Base-by-base conservation (phyloP, 2,797 vertebrate genomes). In the Euthynnus affinis region DNA sequence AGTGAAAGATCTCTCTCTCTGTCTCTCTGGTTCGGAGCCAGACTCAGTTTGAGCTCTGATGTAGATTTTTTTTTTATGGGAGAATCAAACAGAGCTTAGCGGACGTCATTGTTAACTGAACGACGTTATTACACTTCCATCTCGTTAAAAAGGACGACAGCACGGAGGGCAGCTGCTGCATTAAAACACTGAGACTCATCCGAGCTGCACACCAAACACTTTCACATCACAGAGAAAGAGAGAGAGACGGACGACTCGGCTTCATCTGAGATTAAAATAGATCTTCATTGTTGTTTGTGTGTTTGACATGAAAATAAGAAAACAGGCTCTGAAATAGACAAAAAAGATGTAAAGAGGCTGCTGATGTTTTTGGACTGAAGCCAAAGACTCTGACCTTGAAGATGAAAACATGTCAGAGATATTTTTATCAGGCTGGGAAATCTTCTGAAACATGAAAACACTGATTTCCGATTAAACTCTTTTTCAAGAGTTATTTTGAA, bases 81-180 rank as follows among this genome's bases (percentile, higher is more conserved):
- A 0, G 73, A 57, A 83, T 79, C 71, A 81, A 75, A 73, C 72
- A 59, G 74, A 32, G 85, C 34, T 80, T 44, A 81, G 57, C 74
- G 61, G 63, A 71, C 22, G 80, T 57, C 17, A 0, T 72, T 9
- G n/a, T 83, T 78, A 82, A 80, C 68, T 12, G 56, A 71, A 70
- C 27, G 9, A 44, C 5, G n/a, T 51, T 49, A 61, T 59, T 44
- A 68, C 61, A 12, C 71, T 77, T 68, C 55, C 59, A 37, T 68
- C 75, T 81, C 77, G 76, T 85, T 57, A 76, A 51, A n/a, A n/a
- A 57, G 63, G 51, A 40, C 51, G 20, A 25, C 1, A 75, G 37
- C 62, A 3, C 23, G 44, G 55, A 48, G 22, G 32, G 55, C 65
- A 62, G 65, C 71, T 9, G 55, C 61, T 69, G 34, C 71, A 57